These are phyloP conservation scores for Sussaba pulchella DNA, from an alignment of 2,888 invertebrate species.

Conservation along the genomic window DNA sequence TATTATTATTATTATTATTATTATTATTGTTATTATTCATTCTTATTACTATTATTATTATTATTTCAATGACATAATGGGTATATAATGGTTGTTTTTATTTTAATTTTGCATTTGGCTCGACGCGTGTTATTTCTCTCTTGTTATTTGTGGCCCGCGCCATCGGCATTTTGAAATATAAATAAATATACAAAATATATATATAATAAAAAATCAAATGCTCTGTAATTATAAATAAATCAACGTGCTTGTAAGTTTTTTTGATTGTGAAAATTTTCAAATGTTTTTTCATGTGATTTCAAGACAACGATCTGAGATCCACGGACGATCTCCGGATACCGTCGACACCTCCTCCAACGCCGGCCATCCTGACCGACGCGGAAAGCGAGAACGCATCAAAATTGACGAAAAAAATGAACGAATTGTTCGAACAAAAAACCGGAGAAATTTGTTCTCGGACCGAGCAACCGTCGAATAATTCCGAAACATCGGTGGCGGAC, in stretches of 20 bases:
- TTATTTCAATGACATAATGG: too few relatives aligned
- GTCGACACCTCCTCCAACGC: constrained; percentile 78
- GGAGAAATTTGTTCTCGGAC: constrained; percentile 19
- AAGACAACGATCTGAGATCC: constrained; percentile 54
- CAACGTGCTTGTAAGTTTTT: background rate
- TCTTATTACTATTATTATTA: too few relatives aligned
- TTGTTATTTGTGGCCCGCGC: too few relatives aligned
- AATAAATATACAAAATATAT: too few relatives aligned
- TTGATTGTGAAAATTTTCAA: background rate
- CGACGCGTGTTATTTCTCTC: too few relatives aligned
- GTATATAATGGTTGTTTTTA: too few relatives aligned
- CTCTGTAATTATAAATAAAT: too few relatives aligned
- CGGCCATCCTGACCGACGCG: constrained; percentile 71
- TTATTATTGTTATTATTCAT: too few relatives aligned
- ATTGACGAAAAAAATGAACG: constrained; percentile 34
- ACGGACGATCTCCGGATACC: constrained; percentile 68
- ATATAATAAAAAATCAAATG: too few relatives aligned
- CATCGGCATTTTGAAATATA: too few relatives aligned
- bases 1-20: too few relatives aligned
- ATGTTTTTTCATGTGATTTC: background rate
- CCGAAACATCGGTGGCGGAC: constrained; percentile 1
- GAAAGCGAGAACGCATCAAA: constrained; percentile 65
- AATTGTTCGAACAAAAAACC: constrained; percentile 33
- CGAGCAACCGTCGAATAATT: constrained; percentile 10
- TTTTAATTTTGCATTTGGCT: too few relatives aligned